Base-by-base conservation (phyloP, 2,888 invertebrate species). In the Marronus borbonicus region DNA sequence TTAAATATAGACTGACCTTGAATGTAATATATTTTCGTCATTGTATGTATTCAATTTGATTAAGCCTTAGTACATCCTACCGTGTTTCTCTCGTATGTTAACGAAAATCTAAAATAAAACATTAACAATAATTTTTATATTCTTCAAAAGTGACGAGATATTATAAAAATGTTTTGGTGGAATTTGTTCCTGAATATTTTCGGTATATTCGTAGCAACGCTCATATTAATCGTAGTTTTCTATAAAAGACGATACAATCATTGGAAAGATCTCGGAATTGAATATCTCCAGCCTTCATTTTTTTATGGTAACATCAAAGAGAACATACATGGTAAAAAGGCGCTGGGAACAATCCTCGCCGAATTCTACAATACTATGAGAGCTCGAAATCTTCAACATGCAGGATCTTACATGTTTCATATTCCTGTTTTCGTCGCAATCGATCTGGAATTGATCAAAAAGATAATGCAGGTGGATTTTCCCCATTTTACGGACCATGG, bases 381-480 rank as follows among this genome's bases (percentile, higher is more conserved):
- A 78, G 24, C n/a, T 0, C 76, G 58, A 72, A 81, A 81, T 14
- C 28, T 80, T n/a, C 80, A 78, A 75, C 81, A 84, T 68, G 81
- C 79, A 2, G 84, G 84, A 20, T 52, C 74, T 0, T 85, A 82
- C 66, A 58, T 80, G 8, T 80, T 83, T 1, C 78, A 76, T 20
- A 80, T 65, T 7, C 87, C 87, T 1, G 70, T 78, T 7, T 84
- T 85, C 55, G 62, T 88, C 2, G 82, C 86, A 3, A 68, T 84
- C 4, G 86, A 87, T 80, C 81, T 84, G 7, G 84, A 85, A 14
- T 64, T 86, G 3, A 81, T 88, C n/a, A 86, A 86, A 76, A 60
- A 82, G 10, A 84, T 88, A 14, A 49, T 87, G 50, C 84, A 84
- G 14, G 85, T 84, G 65, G 87, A 88, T 81, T 88, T 87, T 77